phyloP scores from a whole-genome alignment of 1,140 invertebrate genomes.

The Lepidurus packardi region DNA sequence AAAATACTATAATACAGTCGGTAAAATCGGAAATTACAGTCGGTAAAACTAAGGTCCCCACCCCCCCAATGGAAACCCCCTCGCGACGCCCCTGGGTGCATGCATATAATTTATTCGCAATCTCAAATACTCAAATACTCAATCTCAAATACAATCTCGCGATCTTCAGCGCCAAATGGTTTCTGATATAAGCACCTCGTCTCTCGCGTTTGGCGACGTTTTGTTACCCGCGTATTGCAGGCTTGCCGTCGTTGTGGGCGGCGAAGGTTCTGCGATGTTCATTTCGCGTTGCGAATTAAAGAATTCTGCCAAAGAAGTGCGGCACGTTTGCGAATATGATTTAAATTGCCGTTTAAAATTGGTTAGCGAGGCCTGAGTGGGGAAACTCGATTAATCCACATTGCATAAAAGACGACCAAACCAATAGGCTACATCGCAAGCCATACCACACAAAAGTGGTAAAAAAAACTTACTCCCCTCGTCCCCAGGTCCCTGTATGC shows the following conservation, averaged over 20 bases:
- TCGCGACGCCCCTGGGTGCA: too few relatives aligned
- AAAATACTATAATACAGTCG: neutral
- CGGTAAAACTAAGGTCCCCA: neutral
- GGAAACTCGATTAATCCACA: neutral
- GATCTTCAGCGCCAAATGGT: too few relatives aligned
- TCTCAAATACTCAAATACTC: too few relatives aligned
- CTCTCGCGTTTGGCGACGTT: constrained; percentile 68
- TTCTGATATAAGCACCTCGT: constrained; percentile 67
- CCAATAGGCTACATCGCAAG: too few relatives aligned
- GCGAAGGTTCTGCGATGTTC: constrained; percentile 34
- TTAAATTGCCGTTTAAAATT: neutral
- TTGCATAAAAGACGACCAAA: too few relatives aligned
- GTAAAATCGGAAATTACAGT: neutral
- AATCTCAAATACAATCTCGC: too few relatives aligned
- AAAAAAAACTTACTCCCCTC: too few relatives aligned
- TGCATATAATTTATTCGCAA: too few relatives aligned
- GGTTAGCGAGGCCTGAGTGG: constrained; percentile 13
- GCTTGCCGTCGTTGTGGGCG: constrained; percentile 39
- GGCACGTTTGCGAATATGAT: constrained; percentile 30
- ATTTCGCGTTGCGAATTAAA: constrained; percentile 33
- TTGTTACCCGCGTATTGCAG: constrained; percentile 37
- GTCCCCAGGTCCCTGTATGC: too few relatives aligned
- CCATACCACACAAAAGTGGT: too few relatives aligned
- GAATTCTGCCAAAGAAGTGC: constrained; percentile 35
- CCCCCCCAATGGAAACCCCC: neutral